Conservation (phyloP, 2,113 vertebrate genomes). For the Poeciliopsis occidentalis region DNA sequence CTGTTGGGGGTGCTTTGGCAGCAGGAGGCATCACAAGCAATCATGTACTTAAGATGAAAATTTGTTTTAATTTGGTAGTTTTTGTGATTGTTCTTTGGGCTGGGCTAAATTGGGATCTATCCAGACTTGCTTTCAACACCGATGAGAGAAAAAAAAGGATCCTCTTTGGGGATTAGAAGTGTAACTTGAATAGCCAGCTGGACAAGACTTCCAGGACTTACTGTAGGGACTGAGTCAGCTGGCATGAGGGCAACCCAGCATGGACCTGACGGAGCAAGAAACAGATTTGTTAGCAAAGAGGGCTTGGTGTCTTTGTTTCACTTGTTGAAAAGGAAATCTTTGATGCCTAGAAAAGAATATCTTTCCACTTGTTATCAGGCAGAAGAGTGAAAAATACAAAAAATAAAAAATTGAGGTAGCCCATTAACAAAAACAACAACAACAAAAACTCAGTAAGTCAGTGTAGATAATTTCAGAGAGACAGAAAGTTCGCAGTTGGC, state of each 20-base stretch:
- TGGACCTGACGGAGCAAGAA: not conserved
- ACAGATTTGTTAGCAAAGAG: not conserved
- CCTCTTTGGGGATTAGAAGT: not conserved
- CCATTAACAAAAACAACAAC: not conserved
- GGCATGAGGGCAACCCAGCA: not conserved
- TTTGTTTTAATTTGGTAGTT: not conserved
- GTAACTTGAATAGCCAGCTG: not conserved
- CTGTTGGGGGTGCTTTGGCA: not conserved
- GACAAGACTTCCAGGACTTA: not conserved
- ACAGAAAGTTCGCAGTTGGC: constrained; percentile 63
- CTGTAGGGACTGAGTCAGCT: not conserved
- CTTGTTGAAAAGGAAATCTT: not conserved
- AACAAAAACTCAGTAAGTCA: not conserved
- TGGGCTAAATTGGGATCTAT: not conserved
- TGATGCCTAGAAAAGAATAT: not conserved
- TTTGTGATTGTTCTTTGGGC: not conserved
- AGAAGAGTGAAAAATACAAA: not conserved
- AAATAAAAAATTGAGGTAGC: constrained; percentile 4
- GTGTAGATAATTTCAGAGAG: constrained; percentile 32
- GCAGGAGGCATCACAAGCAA: not conserved
- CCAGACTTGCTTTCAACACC: not conserved
- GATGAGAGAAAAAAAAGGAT: not conserved
- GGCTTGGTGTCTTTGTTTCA: not conserved
- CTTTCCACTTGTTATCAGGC: not conserved
- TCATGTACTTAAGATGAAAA: not conserved